These are phyloP conservation scores for Alloscopus bannaensis DNA, from an alignment of 2,888 invertebrate genomes.

Conservation along the genomic window DNA sequence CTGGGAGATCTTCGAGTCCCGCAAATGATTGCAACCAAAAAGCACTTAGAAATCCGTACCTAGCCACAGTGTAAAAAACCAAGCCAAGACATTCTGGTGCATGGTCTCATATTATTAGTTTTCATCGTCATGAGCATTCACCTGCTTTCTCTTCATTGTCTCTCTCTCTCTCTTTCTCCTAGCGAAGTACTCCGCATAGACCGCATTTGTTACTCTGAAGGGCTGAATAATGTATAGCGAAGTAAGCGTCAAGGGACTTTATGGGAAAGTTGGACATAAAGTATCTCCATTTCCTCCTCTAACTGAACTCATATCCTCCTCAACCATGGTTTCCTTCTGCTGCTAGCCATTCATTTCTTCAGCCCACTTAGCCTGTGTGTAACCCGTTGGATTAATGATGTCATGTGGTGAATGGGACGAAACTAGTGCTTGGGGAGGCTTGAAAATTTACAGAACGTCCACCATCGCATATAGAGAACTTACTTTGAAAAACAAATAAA, in stretches of 20 bases:
- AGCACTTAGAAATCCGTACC: too few species aligned
- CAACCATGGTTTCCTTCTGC: background rate
- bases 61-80: background rate
- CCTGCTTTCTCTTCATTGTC: constrained; percentile 19
- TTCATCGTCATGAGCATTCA: constrained; percentile 21
- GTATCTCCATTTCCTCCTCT: constrained; percentile 29
- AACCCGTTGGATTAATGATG: constrained; percentile 47
- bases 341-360: background rate
- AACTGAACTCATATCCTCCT: background rate
- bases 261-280: constrained; percentile 47
- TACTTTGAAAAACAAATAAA: constrained; percentile 11
- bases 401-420: constrained; percentile 40
- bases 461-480: background rate
- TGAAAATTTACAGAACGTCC: constrained; percentile 23
- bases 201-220: background rate
- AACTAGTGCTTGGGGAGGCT: constrained; percentile 37
- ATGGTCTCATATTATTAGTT: constrained; percentile 24
- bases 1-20: constrained; percentile 17
- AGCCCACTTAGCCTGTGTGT: background rate
- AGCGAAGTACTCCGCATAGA: too few species aligned
- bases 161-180: too few species aligned
- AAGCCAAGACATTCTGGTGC: constrained; percentile 6
- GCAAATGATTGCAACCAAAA: background rate
- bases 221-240: constrained; percentile 44
- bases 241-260: constrained; percentile 44